phyloP scores from a whole-genome alignment of 2,797 vertebrate species.

The Clangula hyemalis region DNA sequence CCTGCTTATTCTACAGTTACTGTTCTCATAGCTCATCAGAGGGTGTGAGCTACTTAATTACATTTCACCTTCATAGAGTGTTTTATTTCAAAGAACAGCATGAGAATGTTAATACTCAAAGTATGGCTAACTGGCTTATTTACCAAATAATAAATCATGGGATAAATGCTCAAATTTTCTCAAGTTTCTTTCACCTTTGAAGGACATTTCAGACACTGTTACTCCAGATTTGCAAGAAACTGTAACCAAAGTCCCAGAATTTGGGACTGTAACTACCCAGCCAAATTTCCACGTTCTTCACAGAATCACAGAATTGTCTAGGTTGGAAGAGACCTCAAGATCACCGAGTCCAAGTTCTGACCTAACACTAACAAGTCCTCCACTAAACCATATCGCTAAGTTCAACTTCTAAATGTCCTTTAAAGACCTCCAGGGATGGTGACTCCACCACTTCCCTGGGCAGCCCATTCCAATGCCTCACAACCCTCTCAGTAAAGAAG shows the following conservation, averaged over 20 bases:
- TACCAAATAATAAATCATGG: background rate
- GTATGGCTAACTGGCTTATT: background rate
- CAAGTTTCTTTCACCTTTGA: background rate
- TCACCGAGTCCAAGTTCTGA: too few relatives aligned
- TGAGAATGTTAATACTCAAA: background rate
- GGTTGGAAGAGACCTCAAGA: too few relatives aligned
- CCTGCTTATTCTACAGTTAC: background rate
- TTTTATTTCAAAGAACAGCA: slow-evolving; percentile 1
- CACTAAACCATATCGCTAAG: too few relatives aligned
- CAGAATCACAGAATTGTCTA: too few relatives aligned
- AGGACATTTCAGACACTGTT: background rate
- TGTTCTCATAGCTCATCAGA: background rate
- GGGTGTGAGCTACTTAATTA: background rate
- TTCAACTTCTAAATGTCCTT: too few relatives aligned
- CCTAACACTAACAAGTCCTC: too few relatives aligned
- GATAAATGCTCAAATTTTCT: background rate
- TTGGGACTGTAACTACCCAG: background rate
- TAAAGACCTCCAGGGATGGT: too few relatives aligned
- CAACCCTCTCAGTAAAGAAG: too few relatives aligned
- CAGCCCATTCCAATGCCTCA: too few relatives aligned
- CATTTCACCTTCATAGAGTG: background rate
- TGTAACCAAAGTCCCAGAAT: background rate
- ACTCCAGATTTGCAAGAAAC: background rate
- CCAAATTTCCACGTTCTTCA: background rate
- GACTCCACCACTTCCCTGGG: too few relatives aligned